These are phyloP conservation scores for Synanthedon formicaeformis DNA, from an alignment of 2,888 invertebrate genomes.

Conservation along the genomic window DNA sequence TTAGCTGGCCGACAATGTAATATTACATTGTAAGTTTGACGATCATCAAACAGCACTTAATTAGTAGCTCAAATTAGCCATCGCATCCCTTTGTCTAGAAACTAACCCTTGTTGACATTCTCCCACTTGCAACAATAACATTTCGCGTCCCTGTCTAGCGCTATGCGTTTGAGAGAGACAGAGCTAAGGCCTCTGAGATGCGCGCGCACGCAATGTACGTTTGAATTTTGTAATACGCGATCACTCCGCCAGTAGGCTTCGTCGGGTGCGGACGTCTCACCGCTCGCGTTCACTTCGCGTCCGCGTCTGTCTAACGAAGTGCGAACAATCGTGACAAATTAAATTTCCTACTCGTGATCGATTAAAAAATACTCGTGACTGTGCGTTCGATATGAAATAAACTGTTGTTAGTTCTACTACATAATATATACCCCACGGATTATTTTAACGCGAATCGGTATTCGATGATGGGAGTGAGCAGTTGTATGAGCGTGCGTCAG, in stretches of 20 bases:
- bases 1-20: background rate
- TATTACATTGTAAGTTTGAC: too few relatives aligned
- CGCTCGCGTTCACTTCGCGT: background rate
- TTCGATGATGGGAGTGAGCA: slow-evolving; percentile 67
- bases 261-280: slow-evolving; percentile 43
- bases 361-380: slow-evolving; percentile 10
- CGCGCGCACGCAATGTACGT: background rate
- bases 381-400: slow-evolving; percentile 13
- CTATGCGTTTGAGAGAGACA: background rate
- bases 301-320: background rate
- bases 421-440: background rate
- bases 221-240: slow-evolving; percentile 2
- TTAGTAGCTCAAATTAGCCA: background rate
- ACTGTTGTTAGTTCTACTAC: background rate
- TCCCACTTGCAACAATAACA: slow-evolving; percentile 9
- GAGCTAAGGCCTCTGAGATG: background rate
- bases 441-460: slow-evolving; percentile 12
- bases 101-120: slow-evolving; percentile 29
- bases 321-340: background rate
- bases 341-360: background rate
- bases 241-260: slow-evolving; percentile 49
- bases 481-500: slow-evolving; percentile 69
- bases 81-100: slow-evolving; percentile 17
- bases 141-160: slow-evolving; percentile 10
- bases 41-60: background rate